Conservation (phyloP, 2,888 invertebrate genomes). For the Sminthurinus aureus region DNA sequence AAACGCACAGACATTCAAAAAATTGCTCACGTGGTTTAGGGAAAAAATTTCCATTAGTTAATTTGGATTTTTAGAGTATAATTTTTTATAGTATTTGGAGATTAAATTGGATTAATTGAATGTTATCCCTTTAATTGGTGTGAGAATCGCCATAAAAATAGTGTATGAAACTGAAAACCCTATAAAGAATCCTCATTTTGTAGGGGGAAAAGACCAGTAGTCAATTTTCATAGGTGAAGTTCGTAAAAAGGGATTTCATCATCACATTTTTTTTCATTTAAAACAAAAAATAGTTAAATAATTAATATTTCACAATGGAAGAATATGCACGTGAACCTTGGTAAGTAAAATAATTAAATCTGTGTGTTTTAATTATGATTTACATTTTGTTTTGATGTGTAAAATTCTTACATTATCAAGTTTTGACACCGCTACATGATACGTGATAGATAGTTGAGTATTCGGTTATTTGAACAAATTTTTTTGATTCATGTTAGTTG, state of each 20-base stretch:
- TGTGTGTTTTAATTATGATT: neutral
- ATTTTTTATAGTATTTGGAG: too few relatives aligned
- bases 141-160: too few relatives aligned
- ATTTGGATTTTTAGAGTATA: too few relatives aligned
- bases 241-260: conserved; percentile 13
- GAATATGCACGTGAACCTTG: conserved; percentile 97
- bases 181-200: too few relatives aligned
- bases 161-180: too few relatives aligned
- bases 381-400: neutral
- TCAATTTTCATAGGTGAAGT: too few relatives aligned
- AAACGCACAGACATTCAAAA: too few relatives aligned
- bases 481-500: neutral
- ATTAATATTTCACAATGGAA: conserved; percentile 73
- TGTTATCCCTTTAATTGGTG: too few relatives aligned
- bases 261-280: conserved; percentile 3
- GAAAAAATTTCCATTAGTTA: too few relatives aligned
- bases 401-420: neutral
- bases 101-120: too few relatives aligned
- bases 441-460: neutral
- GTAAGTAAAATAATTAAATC: conserved; percentile 59
- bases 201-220: too few relatives aligned
- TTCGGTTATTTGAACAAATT: neutral
- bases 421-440: neutral
- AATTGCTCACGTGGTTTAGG: too few relatives aligned
- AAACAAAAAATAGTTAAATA: neutral